Evolutionary conservation across 2,113 vertebrate species (phyloP).

Genomic region (Butastur rufipennis): DNA sequence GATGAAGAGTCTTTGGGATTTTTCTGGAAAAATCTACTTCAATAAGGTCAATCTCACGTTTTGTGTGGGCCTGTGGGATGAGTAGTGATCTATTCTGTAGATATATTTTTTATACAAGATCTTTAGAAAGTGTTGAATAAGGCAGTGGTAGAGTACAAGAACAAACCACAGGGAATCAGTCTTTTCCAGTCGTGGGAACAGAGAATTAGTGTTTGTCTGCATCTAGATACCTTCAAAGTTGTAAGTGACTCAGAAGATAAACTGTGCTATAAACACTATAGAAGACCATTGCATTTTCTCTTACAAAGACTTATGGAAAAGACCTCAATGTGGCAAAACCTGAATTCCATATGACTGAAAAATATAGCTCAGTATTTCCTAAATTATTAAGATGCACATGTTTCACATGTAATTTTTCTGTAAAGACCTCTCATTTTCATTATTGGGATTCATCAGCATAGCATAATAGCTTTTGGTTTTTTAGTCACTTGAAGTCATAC

Average conservation of each 20-base stretch:
- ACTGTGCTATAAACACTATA: neutral
- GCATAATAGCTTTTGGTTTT: neutral
- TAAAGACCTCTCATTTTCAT: neutral
- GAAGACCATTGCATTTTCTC: neutral
- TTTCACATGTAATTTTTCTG: neutral
- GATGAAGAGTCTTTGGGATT: neutral
- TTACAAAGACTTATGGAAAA: neutral
- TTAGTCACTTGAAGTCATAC: neutral
- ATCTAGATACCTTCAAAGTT: neutral
- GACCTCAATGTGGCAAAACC: neutral
- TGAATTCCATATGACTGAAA: neutral
- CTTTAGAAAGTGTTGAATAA: neutral
- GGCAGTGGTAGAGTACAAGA: neutral
- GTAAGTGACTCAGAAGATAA: neutral
- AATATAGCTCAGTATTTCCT: neutral
- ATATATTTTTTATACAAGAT: neutral
- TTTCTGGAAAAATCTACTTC: neutral
- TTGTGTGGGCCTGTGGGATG: neutral
- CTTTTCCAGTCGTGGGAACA: neutral
- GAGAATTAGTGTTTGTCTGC: neutral
- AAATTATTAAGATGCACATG: neutral
- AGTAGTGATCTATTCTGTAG: neutral
- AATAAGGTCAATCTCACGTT: neutral
- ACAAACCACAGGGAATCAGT: neutral
- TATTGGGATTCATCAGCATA: neutral